Base-by-base conservation (phyloP, 2,797 vertebrate species). In the Rhodeus uyekii region DNA sequence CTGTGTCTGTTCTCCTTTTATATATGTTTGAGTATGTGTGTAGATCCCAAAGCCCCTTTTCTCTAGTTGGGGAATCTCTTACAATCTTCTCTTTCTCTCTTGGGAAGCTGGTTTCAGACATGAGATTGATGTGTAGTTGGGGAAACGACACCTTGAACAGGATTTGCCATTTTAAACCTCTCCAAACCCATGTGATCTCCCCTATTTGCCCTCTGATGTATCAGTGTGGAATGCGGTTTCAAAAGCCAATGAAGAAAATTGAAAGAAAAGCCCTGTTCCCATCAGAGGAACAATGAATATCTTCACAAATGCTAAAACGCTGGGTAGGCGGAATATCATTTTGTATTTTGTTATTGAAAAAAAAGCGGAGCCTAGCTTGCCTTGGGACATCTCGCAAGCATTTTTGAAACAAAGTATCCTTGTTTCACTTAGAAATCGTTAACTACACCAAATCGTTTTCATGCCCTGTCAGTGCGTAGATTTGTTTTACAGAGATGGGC, bases 141-240 rank as follows among this genome's bases (percentile, higher is more conserved):
- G 91, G 92, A 94, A 94, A 95, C 93, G 93, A 92, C 93, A 94
- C 92, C 92, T 94, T 93, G 93, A 93, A 93, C 93, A 92, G 92
- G 94, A 94, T 94, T 95, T 95, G 92, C 93, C 92, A 93, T 94
- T 94, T 92, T 92, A 94, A 95, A 94, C 93, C 94, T 93, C 90
- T 91, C 91, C 93, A 93, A 93, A 93, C 93, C 92, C 91, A 92
- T 92, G 92, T 92, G 93, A 94, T 93, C 91, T 91, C 91, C 90
- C 89, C 91, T 90, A 42, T 86, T 93, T 91, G 85, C 88, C 93
- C 93, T 93, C 92, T 34, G 86, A 91, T 93, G 92, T 90, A 95
- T 94, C 92, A 90, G 85, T 87, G 91, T 93, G 89, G 93, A 93
- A 94, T 90, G 87, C 87, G 89, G 90, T 91, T 92, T 93, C 91